Conservation (phyloP, 2,888 invertebrate species). For the Euplagia quadripunctaria region DNA sequence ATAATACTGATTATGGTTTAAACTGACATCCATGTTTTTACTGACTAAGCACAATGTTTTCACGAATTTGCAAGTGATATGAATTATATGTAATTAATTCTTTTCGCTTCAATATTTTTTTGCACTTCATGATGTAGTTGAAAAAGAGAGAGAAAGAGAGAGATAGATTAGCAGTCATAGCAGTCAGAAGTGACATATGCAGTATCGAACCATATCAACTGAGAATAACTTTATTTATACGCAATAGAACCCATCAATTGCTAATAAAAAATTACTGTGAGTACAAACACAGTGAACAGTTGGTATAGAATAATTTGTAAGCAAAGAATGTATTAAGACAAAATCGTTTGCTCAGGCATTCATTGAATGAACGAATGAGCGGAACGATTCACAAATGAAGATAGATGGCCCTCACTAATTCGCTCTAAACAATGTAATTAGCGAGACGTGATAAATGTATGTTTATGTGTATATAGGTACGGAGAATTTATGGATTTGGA, state of each 20-base stretch:
- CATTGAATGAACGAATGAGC: constrained; percentile 24
- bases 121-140: too few species aligned
- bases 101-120: too few species aligned
- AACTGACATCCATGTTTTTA: too few species aligned
- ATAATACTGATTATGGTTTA: too few species aligned
- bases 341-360: constrained; percentile 27
- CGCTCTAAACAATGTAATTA: constrained; percentile 62
- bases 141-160: too few species aligned
- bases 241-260: not conserved
- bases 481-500: constrained; percentile 11
- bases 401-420: constrained; percentile 54
- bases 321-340: constrained; percentile 12
- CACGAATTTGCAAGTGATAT: too few species aligned
- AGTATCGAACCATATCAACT: too few species aligned
- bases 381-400: constrained; percentile 51
- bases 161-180: too few species aligned
- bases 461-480: constrained; percentile 33
- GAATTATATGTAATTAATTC: too few species aligned
- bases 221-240: not conserved
- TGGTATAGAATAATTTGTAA: constrained; percentile 11
- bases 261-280: not conserved
- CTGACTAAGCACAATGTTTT: too few species aligned
- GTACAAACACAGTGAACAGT: not conserved
- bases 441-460: constrained; percentile 41
- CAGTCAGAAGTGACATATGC: too few species aligned